Percentiles rank a stretch among this genome's conserved stretches.
These are phyloP conservation scores for Cettia cetti DNA, from an alignment of 2,113 vertebrate genomes.

Conservation along the genomic window DNA sequence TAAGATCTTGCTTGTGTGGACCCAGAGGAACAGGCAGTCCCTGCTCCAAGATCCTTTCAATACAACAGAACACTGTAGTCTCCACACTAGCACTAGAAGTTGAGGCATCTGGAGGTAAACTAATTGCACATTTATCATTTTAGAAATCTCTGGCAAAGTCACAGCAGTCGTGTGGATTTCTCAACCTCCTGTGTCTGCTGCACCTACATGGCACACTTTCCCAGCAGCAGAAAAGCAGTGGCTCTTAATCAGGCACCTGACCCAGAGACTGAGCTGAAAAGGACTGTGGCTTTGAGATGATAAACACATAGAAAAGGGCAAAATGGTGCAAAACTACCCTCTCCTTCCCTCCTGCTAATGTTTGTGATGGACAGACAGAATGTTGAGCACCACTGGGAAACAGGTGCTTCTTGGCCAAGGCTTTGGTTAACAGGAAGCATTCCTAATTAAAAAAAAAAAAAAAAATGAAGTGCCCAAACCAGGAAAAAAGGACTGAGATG, in stretches of 20 bases:
- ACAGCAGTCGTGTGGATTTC: background rate
- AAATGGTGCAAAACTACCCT: background rate
- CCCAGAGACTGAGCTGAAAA: background rate
- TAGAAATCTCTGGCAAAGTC: background rate
- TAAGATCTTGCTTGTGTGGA: background rate
- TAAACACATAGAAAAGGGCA: background rate
- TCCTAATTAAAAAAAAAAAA: background rate
- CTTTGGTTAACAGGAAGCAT: background rate
- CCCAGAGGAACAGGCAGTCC: background rate
- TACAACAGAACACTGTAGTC: background rate
- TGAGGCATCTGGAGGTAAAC: background rate
- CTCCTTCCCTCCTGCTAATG: background rate
- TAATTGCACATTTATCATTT: background rate
- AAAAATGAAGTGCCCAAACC: background rate
- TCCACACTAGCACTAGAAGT: background rate
- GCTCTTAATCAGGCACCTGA: background rate
- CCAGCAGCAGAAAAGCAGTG: background rate
- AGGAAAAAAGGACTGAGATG: background rate
- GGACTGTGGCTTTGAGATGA: background rate
- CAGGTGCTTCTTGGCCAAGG: background rate
- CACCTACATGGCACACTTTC: background rate
- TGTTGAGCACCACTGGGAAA: background rate
- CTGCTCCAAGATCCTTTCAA: background rate
- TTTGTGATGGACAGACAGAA: background rate
- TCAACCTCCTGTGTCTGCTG: background rate